These are phyloP conservation scores for Rhingia rostrata DNA, from an alignment of 2,888 invertebrate species.

Conservation along the genomic window DNA sequence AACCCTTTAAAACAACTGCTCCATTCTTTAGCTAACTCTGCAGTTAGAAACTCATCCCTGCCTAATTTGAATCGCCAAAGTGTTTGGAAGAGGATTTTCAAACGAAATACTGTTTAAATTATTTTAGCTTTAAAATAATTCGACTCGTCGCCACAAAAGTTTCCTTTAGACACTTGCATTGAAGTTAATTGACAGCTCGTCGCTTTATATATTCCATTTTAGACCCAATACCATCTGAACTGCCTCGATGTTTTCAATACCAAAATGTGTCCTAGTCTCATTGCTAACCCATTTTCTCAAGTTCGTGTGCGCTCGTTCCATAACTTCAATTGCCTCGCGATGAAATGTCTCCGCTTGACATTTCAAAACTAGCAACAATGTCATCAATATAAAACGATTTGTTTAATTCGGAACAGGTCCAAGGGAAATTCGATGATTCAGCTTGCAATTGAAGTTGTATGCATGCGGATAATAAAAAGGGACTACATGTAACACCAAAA, in stretches of 20 bases:
- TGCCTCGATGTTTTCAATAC: background rate
- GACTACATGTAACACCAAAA: slow-evolving; percentile 42
- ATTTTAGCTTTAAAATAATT: background rate
- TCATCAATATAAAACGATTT: too few relatives aligned
- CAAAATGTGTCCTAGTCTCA: background rate
- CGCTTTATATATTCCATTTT: slow-evolving; percentile 1
- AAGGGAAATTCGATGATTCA: slow-evolving; percentile 6
- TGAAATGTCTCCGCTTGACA: slow-evolving; percentile 4
- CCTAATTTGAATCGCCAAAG: background rate
- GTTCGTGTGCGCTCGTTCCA: slow-evolving; percentile 31
- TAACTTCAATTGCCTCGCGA: slow-evolving; percentile 7
- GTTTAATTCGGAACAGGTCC: slow-evolving; percentile 8
- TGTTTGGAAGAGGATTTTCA: too few relatives aligned
- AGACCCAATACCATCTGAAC: slow-evolving; percentile 3
- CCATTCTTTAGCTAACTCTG: background rate
- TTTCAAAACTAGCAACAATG: too few relatives aligned
- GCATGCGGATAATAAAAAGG: slow-evolving; percentile 24
- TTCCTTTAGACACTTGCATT: background rate
- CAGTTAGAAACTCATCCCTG: slow-evolving; percentile 2
- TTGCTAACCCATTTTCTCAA: slow-evolving; percentile 19
- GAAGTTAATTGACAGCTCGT: slow-evolving; percentile 6
- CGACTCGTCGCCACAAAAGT: background rate
- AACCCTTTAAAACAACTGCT: background rate
- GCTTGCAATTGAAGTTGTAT: background rate
- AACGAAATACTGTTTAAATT: too few relatives aligned